Evolutionary conservation across 1,140 invertebrate species (phyloP), one percentile per base, ranked within the genome.

Genomic region (Cydia strobilella): DNA sequence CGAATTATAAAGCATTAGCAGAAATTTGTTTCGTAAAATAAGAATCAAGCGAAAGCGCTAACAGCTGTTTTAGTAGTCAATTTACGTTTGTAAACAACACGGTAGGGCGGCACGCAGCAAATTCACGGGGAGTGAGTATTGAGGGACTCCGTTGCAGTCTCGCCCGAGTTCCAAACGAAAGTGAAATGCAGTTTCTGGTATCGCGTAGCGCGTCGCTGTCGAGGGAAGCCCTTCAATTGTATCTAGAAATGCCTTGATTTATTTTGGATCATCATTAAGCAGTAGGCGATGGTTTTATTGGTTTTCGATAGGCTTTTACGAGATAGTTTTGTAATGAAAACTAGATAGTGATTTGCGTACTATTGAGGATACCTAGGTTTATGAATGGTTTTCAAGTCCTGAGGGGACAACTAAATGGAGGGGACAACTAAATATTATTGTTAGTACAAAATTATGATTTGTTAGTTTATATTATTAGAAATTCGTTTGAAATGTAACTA

Each of bases 71-170:
- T 59, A 59, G 23, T 20, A 59, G n/a, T 59, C 54, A 0, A 23
- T 59, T 23, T 23, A 59, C 51, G 51, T 59, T 59, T 59, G 54
- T 59, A 59, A 59, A 59, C 54, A 59, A 23, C 20, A 59, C 20
- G n/a, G 54, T 59, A 59, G 54, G 54, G 48, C 48, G 48, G 15
- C 48, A 51, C 48, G 15, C 48, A 51, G 51, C 51, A 48, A 15
- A 54, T 54, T 23, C 54, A 23, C 51, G 7, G 20, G 54, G 18
- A 23, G 48, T 18, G 54, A 59, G 54, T 59, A 59, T 59, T 59
- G 54, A 59, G 54, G 54, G 54, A 20, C 20, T 12, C 48, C 48
- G n/a, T 18, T 51, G 48, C 20, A 59, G 18, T 23, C 7, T 59
- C 51, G 10, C 9, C n/a, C 54, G 54, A 59, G 54, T 59, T 59